phyloP scores from a whole-genome alignment of 2,888 invertebrate species.

The Pedicia rivosa region DNA sequence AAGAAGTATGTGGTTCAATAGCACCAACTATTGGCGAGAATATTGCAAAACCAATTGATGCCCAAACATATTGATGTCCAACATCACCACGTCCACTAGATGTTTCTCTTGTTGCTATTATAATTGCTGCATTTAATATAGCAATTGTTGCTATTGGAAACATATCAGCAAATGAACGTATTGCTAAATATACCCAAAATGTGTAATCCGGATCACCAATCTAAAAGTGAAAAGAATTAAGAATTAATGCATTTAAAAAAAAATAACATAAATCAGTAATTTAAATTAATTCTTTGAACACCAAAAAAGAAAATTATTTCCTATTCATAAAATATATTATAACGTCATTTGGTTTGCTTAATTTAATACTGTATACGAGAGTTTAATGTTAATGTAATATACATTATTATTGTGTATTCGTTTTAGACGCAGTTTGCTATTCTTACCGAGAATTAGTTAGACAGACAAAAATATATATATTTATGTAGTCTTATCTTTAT shows the following conservation, averaged over 20 bases:
- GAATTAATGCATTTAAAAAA: conserved; percentile 17
- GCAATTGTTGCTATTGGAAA: conserved; percentile 58
- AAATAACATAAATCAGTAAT: no score
- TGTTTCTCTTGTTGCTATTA: conserved; percentile 69
- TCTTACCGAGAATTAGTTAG: no score
- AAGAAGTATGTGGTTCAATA: not conserved
- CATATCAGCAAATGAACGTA: conserved; percentile 56
- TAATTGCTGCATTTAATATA: conserved; percentile 55
- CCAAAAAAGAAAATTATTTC: conserved; percentile 1
- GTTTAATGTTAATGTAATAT: no score
- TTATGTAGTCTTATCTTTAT: no score
- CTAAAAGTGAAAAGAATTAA: no score
- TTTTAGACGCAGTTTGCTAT: no score
- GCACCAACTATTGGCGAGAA: conserved; percentile 1
- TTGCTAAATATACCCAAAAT: conserved; percentile 51
- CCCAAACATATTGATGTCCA: conserved; percentile 60
- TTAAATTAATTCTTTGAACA: no score
- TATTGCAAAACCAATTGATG: conserved; percentile 41
- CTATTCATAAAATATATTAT: no score
- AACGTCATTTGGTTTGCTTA: no score
- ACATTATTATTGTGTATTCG: no score
- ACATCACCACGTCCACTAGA: conserved; percentile 65
- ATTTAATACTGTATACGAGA: no score
- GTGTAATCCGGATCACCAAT: conserved; percentile 48
- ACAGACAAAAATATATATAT: no score